Evolutionary conservation across 2,113 vertebrate genomes (phyloP).

Genomic region (Nibea coibor): DNA sequence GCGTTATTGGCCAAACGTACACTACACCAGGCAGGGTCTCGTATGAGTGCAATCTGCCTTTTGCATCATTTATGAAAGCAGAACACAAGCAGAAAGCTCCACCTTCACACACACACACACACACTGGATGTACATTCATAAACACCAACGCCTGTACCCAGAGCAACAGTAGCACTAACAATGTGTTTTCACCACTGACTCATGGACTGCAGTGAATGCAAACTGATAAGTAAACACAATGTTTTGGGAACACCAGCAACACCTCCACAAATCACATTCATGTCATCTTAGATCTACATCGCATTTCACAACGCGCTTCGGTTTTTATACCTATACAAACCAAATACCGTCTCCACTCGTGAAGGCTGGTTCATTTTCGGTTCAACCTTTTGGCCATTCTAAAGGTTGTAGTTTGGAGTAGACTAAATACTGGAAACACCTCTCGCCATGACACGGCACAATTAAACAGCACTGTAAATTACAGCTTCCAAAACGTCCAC

Average conservation of each 20-base stretch:
- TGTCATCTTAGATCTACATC: not conserved
- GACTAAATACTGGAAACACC: not conserved
- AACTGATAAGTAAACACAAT: not conserved
- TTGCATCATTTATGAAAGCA: conserved; percentile 43
- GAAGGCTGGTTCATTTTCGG: not conserved
- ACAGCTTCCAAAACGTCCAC: not conserved
- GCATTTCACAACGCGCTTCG: not conserved
- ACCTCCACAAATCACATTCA: not conserved
- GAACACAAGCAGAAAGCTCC: conserved; percentile 15
- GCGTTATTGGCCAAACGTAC: not conserved
- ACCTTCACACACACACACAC: not conserved
- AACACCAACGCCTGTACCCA: not conserved
- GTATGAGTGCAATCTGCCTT: not conserved
- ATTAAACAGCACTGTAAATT: not conserved
- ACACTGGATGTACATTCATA: not conserved
- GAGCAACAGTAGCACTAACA: conserved; percentile 28
- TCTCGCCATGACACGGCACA: not conserved
- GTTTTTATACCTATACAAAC: not conserved
- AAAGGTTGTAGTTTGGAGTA: not conserved
- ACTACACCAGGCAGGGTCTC: not conserved
- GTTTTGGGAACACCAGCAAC: not conserved
- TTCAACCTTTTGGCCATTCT: not conserved
- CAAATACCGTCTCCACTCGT: not conserved
- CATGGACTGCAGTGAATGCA: conserved; percentile 24
- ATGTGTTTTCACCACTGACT: conserved; percentile 33